Evolutionary conservation across 2,888 invertebrate genomes (phyloP).

Genomic region (Caenorhabditis zanzibari): DNA sequence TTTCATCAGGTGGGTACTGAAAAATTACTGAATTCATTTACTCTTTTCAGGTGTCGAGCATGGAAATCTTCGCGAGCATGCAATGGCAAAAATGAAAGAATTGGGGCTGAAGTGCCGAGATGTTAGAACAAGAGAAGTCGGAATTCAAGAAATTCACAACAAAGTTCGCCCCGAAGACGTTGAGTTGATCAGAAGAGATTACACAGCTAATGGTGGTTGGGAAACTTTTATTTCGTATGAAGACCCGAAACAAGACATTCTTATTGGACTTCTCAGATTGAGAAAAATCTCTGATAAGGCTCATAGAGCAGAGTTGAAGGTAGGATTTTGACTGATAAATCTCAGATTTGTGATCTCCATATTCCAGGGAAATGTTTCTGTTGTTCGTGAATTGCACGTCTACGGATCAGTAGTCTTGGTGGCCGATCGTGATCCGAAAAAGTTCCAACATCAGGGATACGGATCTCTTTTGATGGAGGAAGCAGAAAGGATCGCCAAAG

Average conservation of each 20-base stretch:
- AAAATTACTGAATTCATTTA: not conserved
- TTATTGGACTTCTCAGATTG: constrained; percentile 94
- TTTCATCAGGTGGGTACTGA: constrained; percentile 88
- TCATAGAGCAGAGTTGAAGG: constrained; percentile 88
- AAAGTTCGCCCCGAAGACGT: constrained; percentile 93
- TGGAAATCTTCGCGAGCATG: constrained; percentile 96
- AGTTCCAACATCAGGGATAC: constrained; percentile 99
- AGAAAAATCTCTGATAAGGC: constrained; percentile 91
- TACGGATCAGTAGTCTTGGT: constrained; percentile 99
- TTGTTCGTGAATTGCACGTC: constrained; percentile 97
- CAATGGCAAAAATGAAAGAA: constrained; percentile 96
- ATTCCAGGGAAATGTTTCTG: constrained; percentile 86
- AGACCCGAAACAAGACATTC: constrained; percentile 93
- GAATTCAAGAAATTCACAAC: constrained; percentile 97
- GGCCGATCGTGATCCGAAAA: constrained; percentile 91
- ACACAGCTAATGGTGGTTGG: constrained; percentile 97
- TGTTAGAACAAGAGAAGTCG: constrained; percentile 97
- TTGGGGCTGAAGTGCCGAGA: constrained; percentile 95
- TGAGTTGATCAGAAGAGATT: constrained; percentile 95
- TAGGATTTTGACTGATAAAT: not conserved
- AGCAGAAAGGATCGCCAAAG: constrained; percentile 94
- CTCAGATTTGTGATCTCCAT: constrained; percentile 12
- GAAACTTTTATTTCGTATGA: constrained; percentile 98
- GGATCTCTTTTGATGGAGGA: constrained; percentile 99
- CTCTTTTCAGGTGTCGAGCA: constrained; percentile 91